phyloP scores from a whole-genome alignment of 2,888 invertebrate genomes.

The Neoitamus cyanurus region DNA sequence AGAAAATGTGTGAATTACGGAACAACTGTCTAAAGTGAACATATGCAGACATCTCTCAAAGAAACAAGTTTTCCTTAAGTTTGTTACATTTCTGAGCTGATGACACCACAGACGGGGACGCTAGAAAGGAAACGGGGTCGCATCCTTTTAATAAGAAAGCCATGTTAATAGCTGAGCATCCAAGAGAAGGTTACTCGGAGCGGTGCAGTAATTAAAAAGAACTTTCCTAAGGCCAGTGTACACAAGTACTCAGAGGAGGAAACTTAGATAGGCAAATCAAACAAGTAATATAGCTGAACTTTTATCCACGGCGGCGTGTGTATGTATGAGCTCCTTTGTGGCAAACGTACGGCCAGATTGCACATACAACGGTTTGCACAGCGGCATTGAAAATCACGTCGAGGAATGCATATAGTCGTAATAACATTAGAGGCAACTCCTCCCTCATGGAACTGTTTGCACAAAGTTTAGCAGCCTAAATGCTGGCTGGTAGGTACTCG shows the following conservation, averaged over 20 bases:
- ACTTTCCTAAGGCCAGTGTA: not conserved
- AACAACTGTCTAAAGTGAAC: not conserved
- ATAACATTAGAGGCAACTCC: not conserved
- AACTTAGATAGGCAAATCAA: not conserved
- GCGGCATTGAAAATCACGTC: not conserved
- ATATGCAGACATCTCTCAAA: not conserved
- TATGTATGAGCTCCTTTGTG: not conserved
- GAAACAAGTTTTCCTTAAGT: not conserved
- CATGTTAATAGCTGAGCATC: not conserved
- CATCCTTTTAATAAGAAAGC: not conserved
- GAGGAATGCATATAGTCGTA: not conserved
- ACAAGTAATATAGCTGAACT: not conserved
- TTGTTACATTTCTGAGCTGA: not conserved
- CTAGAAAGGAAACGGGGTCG: not conserved
- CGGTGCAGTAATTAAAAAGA: not conserved
- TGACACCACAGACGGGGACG: not conserved
- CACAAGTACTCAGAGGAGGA: not conserved
- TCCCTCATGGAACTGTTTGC: not conserved
- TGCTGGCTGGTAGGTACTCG: not conserved
- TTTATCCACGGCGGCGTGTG: not conserved
- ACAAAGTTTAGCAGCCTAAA: not conserved
- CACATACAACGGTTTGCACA: not conserved
- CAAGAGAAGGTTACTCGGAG: not conserved
- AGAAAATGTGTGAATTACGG: too few species aligned
- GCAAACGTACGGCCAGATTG: not conserved